Base-by-base conservation (phyloP, 2,888 invertebrate species). In the Stenurella melanura region DNA sequence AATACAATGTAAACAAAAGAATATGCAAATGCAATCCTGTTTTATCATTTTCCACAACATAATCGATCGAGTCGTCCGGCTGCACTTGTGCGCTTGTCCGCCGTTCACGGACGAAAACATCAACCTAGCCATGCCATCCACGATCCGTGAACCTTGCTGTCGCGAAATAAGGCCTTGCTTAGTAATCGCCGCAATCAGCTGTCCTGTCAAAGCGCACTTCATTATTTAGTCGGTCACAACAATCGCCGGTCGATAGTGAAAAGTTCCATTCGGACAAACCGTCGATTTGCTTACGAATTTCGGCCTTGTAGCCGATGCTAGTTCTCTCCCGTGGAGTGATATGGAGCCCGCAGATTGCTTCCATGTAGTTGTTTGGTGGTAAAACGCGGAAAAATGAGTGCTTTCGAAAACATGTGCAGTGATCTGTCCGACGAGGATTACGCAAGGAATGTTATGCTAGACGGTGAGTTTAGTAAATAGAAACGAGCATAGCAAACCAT, bases 381-480 rank as follows among this genome's bases (percentile, higher is more conserved):
- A 26, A 34, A 60, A 54, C 38, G 67, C 57, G 42, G 19, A 63
- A 83, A 80, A 79, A 87, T 87, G 87, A 86, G 85, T 82, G 83
- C 81, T 17, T 79, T 81, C 69, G 86, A 85, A 78, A 86, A 83
- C 73, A 80, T 83, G 77, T 60, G 75, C 72, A 80, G 82, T 73
- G 87, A 87, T 19, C 82, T 81, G 67, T 78, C 83, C 61, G 85
- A 86, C 34, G 87, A 87, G 80, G 87, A 87, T 76, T 86, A 86
- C 80, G 86, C 86, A n/a, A 87, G 87, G 81, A 87, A 84, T 80
- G 77, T 83, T 74, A 88, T 88, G 87, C 83, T 88, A 68, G 87
- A 87, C 80, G 87, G 87, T 88, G 84, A 80, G 84, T 78, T 67
- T 42, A 42, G n/a, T 18, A 18, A 12, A 60, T 63, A 38, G 63